Base-by-base conservation (phyloP, 2,888 invertebrate genomes). In the Emmelina monodactyla region DNA sequence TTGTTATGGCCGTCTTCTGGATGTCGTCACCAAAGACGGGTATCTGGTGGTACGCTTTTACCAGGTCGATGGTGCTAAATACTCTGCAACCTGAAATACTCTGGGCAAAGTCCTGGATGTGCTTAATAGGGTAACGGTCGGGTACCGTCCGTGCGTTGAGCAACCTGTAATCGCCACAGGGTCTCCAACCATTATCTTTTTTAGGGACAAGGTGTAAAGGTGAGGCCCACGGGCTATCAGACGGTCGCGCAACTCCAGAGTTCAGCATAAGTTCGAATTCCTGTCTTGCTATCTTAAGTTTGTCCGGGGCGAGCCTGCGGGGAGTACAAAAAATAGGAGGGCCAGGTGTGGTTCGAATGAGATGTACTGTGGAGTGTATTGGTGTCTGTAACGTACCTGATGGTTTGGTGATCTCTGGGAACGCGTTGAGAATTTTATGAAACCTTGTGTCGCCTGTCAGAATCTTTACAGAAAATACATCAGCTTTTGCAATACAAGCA, bases 171-270 rank as follows among this genome's bases (percentile, higher is more conserved):
- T 25, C 25, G 6, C 25, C 25, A 11, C 25, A 25, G 4, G 25
- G 25, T 10, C 25, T 25, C 25, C 44, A 38, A 22, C 58, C 49
- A 14, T 64, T 30, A 6, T 33, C 32, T 12, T 30, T 30, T 12
- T 15, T 30, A 3, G 30, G 30, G 14, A 10, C 15, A 6, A 30
- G 30, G 13, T 30, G 30, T 7, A 30, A 10, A 3, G 30, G 30
- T 3, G 30, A 30, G 10, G 30, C 7, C 30, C 30, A 30, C 5
- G 30, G 38, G 10, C 14, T 14, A 11, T 30, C 30, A 2, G 30
- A 30, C 3, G 30, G 30, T 3, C 15, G 7, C 3, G 14, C 14
- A 9, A 12, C 13, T 3, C 30, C 30, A 7, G 3, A 12, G 7
- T 3, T 6, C 22, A 35, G 10, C 35, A 35, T 31, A 22, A 31